Conservation (phyloP, 1,140 invertebrate species). For the Brachionus angularis region DNA sequence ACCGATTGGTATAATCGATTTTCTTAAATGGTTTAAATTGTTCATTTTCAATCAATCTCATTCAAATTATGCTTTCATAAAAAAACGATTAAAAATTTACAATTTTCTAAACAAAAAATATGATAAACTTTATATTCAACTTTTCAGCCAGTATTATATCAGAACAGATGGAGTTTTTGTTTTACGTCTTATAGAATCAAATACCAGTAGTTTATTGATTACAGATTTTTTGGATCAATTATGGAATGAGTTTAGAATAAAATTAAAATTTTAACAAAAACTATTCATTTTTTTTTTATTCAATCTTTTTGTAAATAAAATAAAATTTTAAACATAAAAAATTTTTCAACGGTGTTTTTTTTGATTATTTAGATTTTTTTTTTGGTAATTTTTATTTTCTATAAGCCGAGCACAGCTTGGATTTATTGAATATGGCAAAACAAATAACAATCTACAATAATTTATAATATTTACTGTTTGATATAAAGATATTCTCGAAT, state of each 20-base stretch:
- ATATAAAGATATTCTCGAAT: slow-evolving; percentile 18
- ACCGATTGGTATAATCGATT: slow-evolving; percentile 11
- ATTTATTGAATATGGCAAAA: slow-evolving; percentile 38
- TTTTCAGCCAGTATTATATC: slow-evolving; percentile 16
- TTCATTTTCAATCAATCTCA: not conserved
- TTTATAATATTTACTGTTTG: slow-evolving; percentile 44
- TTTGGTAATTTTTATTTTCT: too few relatives aligned
- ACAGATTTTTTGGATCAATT: not conserved
- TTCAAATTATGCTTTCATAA: not conserved
- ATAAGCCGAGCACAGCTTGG: slow-evolving; percentile 39
- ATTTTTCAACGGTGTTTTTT: too few relatives aligned
- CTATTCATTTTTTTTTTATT: too few relatives aligned
- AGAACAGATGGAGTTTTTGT: slow-evolving; percentile 4
- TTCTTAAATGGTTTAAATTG: not conserved
- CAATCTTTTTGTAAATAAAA: too few relatives aligned
- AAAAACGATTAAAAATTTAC: not conserved
- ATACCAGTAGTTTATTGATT: not conserved
- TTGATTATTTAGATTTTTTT: too few relatives aligned
- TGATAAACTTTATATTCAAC: not conserved
- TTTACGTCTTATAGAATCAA: not conserved
- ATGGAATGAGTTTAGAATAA: slow-evolving; percentile 17
- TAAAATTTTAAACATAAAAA: too few relatives aligned
- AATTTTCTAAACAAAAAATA: not conserved
- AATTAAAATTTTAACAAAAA: too few relatives aligned
- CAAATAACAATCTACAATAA: slow-evolving; percentile 44